Evolutionary conservation across 2,113 vertebrate genomes (phyloP), one percentile per base, ranked within the genome.

Genomic region (Holacanthus passer): DNA sequence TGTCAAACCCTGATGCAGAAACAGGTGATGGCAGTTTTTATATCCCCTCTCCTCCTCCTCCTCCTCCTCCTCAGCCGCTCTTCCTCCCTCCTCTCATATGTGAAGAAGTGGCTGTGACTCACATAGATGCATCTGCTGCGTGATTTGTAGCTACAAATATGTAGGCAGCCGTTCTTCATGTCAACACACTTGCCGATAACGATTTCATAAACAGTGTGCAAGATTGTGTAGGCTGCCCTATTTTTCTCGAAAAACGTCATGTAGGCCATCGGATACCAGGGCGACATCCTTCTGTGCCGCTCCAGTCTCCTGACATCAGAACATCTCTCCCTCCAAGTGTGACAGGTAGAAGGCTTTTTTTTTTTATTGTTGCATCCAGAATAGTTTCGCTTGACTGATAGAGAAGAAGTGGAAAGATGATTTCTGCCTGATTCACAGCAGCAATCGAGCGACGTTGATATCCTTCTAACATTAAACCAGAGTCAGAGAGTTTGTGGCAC

Each of bases 221-320:
- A 37, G 74, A 88, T 73, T 83, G 80, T 77, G 87, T 87, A 52
- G 84, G 85, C 72, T 89, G 93, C 70, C 90, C 90, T 91, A 91
- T 84, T 89, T 92, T 84, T 86, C 50, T 39, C 69, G 50, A 35
- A 64, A 81, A 84, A 78, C 31, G 47, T 67, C 87, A 94, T 91
- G 79, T 93, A 92, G 90, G 92, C 82, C 92, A 93, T 78, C 66
- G 62, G 81, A 85, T 88, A 87, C 53, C 70, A 19, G 83, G 64
- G 65, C 80, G n/a, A 69, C 77, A 80, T 88, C 76, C 68, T 73
- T 70, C 56, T 79, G 78, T 66, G 71, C 85, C 64, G 73, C 75
- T 84, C 48, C 58, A 59, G 69, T 85, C 84, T 90, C 71, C 67
- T 81, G 82, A 78, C 75, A 76, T 87, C 83, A 77, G 65, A 88